These are phyloP conservation scores for Xenopus tropicalis DNA, from an alignment of 2,113 vertebrate genomes.

Conservation along the genomic window UCB_Xtro_10.0 CM004448.2:109020501-109021000, in stretches of 20 bases:
- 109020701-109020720: conserved; percentile 52
- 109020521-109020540: neutral
- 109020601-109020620: conserved; percentile 16
- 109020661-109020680: neutral
- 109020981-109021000: too few species aligned
- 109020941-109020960: too few species aligned
- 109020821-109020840: neutral
- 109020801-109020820: conserved; percentile 46
- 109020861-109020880: too few species aligned
- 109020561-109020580: conserved; percentile 57
- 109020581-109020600: conserved; percentile 52
- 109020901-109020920: too few species aligned
- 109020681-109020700: conserved; percentile 36
- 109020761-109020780: conserved; percentile 50
- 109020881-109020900: too few species aligned
- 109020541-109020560: conserved; percentile 23
- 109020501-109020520: neutral
- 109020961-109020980: too few species aligned
- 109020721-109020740: conserved; percentile 62
- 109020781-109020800: conserved; percentile 55
- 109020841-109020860: too few species aligned
- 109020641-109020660: conserved; percentile 47
- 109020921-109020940: too few species aligned
- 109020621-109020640: conserved; percentile 21
- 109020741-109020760: conserved; percentile 59